Percentiles rank a stretch among this genome's conserved stretches.
Evolutionary conservation across 2,888 invertebrate genomes (phyloP).

Genomic region (Ellobium chinense): DNA sequence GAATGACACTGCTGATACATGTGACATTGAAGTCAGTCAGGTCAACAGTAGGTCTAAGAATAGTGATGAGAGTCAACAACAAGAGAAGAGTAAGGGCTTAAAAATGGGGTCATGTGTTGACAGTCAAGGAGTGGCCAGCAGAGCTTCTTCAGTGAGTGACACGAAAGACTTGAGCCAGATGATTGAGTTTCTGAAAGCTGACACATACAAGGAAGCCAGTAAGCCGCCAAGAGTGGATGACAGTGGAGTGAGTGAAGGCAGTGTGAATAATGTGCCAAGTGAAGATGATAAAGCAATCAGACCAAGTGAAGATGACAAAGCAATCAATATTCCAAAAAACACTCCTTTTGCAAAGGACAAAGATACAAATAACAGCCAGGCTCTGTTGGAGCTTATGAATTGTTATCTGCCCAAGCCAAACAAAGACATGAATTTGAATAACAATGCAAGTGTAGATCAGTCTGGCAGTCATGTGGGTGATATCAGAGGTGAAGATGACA

Average conservation of each 20-base stretch:
- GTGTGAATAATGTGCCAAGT: no score
- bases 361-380: background rate
- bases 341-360: no score
- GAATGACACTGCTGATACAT: slow-evolving; percentile 11
- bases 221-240: background rate
- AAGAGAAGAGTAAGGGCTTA: background rate
- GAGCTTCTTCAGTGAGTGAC: background rate
- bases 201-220: slow-evolving; percentile 7
- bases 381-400: slow-evolving; percentile 1
- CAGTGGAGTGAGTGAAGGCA: background rate
- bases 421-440: background rate
- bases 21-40: slow-evolving; percentile 21
- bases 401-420: slow-evolving; percentile 20
- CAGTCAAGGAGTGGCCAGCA: background rate
- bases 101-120: background rate
- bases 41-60: background rate
- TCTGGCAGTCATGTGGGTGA: background rate
- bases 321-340: no score
- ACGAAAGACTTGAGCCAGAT: slow-evolving; percentile 27
- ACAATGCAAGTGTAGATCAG: background rate
- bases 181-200: slow-evolving; percentile 36
- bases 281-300: background rate
- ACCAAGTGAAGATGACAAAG: background rate
- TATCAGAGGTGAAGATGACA: background rate
- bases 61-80: background rate